These are phyloP conservation scores for Dioctria linearis DNA, from an alignment of 2,888 invertebrate genomes.

Conservation along the genomic window DNA sequence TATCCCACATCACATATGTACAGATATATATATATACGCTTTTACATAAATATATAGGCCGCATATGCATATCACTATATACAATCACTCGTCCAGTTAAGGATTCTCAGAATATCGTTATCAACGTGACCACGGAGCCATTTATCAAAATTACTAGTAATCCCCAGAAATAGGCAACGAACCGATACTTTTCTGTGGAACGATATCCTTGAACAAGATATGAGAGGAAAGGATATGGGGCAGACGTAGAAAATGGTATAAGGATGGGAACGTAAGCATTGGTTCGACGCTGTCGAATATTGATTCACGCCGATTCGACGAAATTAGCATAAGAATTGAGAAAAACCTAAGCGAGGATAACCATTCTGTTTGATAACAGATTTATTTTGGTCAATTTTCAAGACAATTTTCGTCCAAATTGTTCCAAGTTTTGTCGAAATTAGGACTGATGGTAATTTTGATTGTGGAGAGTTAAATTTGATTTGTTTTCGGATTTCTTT, in stretches of 20 bases:
- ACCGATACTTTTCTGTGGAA: slow-evolving; percentile 38
- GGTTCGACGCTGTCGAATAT: slow-evolving; percentile 31
- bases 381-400: slow-evolving; percentile 49
- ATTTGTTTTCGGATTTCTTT: slow-evolving; percentile 11
- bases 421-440: slow-evolving; percentile 40
- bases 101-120: slow-evolving; percentile 43
- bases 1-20: slow-evolving; percentile 4
- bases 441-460: slow-evolving; percentile 28
- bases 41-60: not conserved
- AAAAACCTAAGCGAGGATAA: slow-evolving; percentile 31
- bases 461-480: slow-evolving; percentile 32
- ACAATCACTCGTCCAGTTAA: slow-evolving; percentile 41
- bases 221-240: slow-evolving; percentile 2
- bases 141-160: slow-evolving; percentile 54
- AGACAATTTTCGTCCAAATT: slow-evolving; percentile 46
- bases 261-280: not conserved
- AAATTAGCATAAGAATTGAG: slow-evolving; percentile 51
- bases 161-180: slow-evolving; percentile 50
- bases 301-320: slow-evolving; percentile 41
- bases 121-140: slow-evolving; percentile 45
- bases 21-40: not conserved
- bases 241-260: not conserved
- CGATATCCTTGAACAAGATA: slow-evolving; percentile 39
- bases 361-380: slow-evolving; percentile 37
- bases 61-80: slow-evolving; percentile 21